Percentiles rank a stretch among this genome's conserved stretches.
Evolutionary conservation across 2,888 invertebrate genomes (phyloP).

Genomic region (Argyresthia albistria): DNA sequence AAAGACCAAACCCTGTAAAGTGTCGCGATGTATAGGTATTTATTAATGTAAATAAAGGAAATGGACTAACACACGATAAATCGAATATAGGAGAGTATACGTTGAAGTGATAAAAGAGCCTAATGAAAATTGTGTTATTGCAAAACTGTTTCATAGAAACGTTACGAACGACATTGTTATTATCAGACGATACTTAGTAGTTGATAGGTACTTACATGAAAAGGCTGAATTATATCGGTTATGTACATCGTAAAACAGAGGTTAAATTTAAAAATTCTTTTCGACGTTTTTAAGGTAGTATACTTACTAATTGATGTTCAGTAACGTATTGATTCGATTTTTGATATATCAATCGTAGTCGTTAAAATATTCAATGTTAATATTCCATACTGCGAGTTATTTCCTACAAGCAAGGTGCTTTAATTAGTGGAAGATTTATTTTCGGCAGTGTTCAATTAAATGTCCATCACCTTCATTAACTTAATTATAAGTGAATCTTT

Average conservation of each 20-base stretch:
- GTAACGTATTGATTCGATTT: conserved; percentile 3
- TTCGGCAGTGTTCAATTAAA: background rate
- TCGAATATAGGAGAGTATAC: conserved; percentile 53
- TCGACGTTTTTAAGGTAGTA: conserved; percentile 4
- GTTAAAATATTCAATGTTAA: conserved; percentile 2
- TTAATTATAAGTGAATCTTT: too few relatives aligned
- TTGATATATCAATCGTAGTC: conserved; percentile 6
- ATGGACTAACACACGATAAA: background rate
- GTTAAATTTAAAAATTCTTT: background rate
- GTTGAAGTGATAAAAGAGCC: conserved; percentile 67
- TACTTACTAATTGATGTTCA: conserved; percentile 1
- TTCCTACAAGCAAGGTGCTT: background rate
- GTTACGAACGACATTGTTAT: conserved; percentile 46
- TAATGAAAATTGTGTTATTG: conserved; percentile 61
- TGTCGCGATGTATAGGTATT: background rate
- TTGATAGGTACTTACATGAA: conserved; percentile 49
- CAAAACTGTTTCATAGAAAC: conserved; percentile 67
- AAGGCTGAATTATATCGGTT: conserved; percentile 65
- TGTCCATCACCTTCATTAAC: background rate
- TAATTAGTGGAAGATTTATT: background rate
- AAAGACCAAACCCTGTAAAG: conserved; percentile 3
- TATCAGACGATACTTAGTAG: conserved; percentile 64
- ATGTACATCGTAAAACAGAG: conserved; percentile 22
- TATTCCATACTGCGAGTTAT: background rate
- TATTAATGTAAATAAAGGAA: conserved; percentile 4